Evolutionary conservation across 2,888 invertebrate genomes (phyloP).

Genomic region (Platycnemis pennipes): DNA sequence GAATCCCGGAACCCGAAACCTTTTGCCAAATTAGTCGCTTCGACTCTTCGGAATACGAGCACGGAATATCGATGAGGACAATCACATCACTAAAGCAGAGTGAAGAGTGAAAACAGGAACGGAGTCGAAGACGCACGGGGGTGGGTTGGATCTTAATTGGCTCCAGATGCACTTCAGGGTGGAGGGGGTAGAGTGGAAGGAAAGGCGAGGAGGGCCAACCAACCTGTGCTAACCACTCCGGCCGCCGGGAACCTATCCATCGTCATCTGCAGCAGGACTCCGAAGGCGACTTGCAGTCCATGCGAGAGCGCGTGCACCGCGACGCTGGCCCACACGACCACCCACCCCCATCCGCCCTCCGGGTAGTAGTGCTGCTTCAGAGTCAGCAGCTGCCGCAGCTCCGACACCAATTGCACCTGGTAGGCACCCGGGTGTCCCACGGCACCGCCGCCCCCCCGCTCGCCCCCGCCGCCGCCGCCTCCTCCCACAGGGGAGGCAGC

Average conservation of each 20-base stretch:
- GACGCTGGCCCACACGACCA: constrained; percentile 87
- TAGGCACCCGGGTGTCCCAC: constrained; percentile 49
- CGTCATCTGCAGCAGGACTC: constrained; percentile 75
- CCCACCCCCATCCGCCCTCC: constrained; percentile 94
- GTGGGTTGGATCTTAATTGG: background rate
- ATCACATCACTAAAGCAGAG: background rate
- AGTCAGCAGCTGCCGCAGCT: constrained; percentile 58
- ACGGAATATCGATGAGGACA: constrained; percentile 18
- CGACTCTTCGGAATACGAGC: background rate
- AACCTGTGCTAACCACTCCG: constrained; percentile 55
- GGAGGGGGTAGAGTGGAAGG: too few species aligned
- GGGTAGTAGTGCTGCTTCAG: constrained; percentile 90
- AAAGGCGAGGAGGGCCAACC: background rate
- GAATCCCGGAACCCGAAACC: background rate
- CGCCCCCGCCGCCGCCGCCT: background rate
- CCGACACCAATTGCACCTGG: constrained; percentile 64
- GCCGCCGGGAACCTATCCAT: constrained; percentile 44
- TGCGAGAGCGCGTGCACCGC: constrained; percentile 88
- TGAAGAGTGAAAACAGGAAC: background rate
- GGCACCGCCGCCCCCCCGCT: background rate
- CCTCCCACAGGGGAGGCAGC: constrained; percentile 12
- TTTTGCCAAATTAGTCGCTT: background rate
- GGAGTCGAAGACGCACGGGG: background rate
- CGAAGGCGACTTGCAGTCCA: constrained; percentile 86
- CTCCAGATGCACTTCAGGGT: background rate